Percentiles rank a stretch among this genome's conserved stretches.
Conservation (phyloP, 2,113 vertebrate genomes). For the Glaucomys volans region DNA sequence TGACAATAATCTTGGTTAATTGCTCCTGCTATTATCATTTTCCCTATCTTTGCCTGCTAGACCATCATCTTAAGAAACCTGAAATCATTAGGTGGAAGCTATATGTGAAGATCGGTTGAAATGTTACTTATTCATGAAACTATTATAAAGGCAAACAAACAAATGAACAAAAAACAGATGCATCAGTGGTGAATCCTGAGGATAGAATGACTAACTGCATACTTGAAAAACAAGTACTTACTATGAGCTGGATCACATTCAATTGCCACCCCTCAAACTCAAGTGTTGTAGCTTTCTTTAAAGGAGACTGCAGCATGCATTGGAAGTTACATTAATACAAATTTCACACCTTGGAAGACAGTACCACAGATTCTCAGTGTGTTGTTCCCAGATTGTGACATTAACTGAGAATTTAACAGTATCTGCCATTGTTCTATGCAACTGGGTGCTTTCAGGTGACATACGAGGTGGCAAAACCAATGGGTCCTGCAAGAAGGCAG, state of each 20-base stretch:
- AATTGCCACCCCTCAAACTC: neutral
- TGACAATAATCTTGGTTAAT: too few relatives aligned
- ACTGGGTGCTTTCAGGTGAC: neutral
- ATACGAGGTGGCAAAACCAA: neutral
- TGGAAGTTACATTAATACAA: too few relatives aligned
- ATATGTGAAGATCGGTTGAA: neutral
- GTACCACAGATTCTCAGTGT: rapidly evolving
- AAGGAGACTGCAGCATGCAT: neutral
- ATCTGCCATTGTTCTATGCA: neutral
- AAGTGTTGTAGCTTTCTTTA: rapidly evolving
- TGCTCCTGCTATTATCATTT: neutral
- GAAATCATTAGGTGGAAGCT: neutral
- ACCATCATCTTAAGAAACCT: neutral
- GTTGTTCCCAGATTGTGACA: rapidly evolving
- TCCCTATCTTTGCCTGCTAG: neutral
- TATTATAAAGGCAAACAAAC: too few relatives aligned
- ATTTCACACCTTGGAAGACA: neutral
- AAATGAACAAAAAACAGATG: too few relatives aligned
- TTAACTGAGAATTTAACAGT: neutral
- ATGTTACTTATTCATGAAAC: neutral
- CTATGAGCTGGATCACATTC: too few relatives aligned
- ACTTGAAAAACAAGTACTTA: neutral
- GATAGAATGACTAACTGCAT: neutral
- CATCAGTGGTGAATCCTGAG: neutral
- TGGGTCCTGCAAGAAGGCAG: neutral